These are phyloP conservation scores for Brassicogethes aeneus DNA, from an alignment of 2,888 invertebrate genomes.

Conservation along the genomic window DNA sequence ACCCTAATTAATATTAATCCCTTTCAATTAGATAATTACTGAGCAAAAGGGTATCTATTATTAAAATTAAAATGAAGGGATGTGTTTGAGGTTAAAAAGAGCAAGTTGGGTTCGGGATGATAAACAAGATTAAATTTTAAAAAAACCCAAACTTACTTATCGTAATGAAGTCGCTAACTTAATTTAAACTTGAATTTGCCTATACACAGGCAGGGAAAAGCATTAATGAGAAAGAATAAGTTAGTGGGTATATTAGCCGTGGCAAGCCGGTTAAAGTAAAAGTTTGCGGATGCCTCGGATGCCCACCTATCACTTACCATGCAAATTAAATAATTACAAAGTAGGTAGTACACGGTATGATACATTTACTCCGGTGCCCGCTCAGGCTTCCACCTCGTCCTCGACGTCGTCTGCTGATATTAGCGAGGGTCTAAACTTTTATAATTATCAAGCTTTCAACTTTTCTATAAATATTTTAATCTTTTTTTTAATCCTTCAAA, in stretches of 20 bases:
- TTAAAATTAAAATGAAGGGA: slow-evolving; percentile 1
- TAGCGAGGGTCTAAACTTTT: slow-evolving; percentile 32
- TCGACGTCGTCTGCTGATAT: too few relatives aligned
- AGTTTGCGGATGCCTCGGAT: slow-evolving; percentile 29
- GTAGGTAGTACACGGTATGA: slow-evolving; percentile 33
- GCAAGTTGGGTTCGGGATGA: slow-evolving; percentile 9
- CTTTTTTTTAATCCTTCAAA: too few relatives aligned
- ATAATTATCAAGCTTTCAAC: slow-evolving; percentile 33
- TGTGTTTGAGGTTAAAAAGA: slow-evolving; percentile 4
- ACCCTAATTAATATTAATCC: too few relatives aligned
- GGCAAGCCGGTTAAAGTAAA: slow-evolving; percentile 23
- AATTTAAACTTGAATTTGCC: slow-evolving; percentile 33
- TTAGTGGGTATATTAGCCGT: slow-evolving; percentile 27
- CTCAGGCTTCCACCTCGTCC: slow-evolving; percentile 33
- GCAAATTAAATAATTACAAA: slow-evolving; percentile 42
- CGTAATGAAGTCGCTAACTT: slow-evolving; percentile 35
- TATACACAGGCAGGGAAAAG: slow-evolving; percentile 27
- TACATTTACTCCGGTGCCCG: slow-evolving; percentile 30
- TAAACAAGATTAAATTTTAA: slow-evolving; percentile 23
- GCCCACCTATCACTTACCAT: slow-evolving; percentile 39
- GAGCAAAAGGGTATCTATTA: not conserved
- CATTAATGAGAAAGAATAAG: slow-evolving; percentile 37
- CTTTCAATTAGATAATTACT: not conserved
- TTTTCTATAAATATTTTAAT: slow-evolving; percentile 36
- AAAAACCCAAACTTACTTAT: slow-evolving; percentile 32